Evolutionary conservation across 2,797 vertebrate species (phyloP).

Genomic region (Aldrovandia affinis): DNA sequence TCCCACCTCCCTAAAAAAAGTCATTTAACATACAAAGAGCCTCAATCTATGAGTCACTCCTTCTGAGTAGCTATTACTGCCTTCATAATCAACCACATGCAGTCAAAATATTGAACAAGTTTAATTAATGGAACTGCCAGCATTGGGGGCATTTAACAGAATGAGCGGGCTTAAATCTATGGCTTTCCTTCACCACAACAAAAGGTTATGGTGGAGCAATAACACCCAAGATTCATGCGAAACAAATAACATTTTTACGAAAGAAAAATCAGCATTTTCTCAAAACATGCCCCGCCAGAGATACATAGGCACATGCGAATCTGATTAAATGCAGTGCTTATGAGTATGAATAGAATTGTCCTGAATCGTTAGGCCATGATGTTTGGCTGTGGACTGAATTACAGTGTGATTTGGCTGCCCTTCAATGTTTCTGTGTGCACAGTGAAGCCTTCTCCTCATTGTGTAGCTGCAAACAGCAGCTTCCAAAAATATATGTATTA

Average conservation of each 20-base stretch:
- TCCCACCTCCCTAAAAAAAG: neutral
- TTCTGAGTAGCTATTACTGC: neutral
- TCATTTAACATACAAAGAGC: neutral
- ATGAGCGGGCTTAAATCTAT: slow-evolving; percentile 24
- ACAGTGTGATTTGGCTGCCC: slow-evolving; percentile 37
- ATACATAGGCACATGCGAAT: slow-evolving; percentile 10
- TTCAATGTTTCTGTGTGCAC: slow-evolving; percentile 23
- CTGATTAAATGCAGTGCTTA: slow-evolving; percentile 37
- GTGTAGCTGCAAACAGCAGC: neutral
- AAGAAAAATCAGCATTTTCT: neutral
- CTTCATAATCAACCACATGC: slow-evolving; percentile 6
- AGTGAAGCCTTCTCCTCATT: neutral
- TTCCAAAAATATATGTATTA: neutral
- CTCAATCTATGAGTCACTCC: neutral
- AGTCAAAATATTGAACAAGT: slow-evolving; percentile 41
- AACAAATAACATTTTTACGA: neutral
- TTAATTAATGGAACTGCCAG: slow-evolving; percentile 43
- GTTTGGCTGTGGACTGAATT: slow-evolving; percentile 19
- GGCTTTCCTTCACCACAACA: slow-evolving; percentile 3
- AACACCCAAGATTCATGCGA: neutral
- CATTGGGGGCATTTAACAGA: slow-evolving; percentile 25
- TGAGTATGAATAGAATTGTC: slow-evolving; percentile 40
- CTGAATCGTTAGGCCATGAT: slow-evolving; percentile 33
- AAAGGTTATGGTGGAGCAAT: slow-evolving; percentile 12
- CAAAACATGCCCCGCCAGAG: neutral